Percentiles rank a stretch among this genome's conserved stretches.
Conservation (phyloP, 2,888 invertebrate genomes). For the Lagria hirta region DNA sequence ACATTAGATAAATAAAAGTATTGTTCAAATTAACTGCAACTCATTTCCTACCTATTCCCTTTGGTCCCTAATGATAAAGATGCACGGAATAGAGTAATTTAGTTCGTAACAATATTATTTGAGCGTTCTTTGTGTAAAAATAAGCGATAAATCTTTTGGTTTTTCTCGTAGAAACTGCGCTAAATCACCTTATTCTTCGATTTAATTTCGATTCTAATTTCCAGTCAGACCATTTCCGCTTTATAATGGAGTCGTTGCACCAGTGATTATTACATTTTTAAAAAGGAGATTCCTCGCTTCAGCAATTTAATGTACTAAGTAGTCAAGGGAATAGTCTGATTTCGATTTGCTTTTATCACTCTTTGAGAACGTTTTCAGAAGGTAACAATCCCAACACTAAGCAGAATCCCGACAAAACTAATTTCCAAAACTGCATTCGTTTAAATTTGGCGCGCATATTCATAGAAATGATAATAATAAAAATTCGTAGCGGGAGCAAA, state of each 20-base stretch:
- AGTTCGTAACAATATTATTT: too few relatives aligned
- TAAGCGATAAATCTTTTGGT: too few relatives aligned
- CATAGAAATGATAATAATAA: slow-evolving; percentile 26
- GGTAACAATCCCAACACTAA: neutral
- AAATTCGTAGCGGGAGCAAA: slow-evolving; percentile 26
- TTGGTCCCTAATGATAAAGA: too few relatives aligned
- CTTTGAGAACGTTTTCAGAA: too few relatives aligned
- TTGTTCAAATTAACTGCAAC: too few relatives aligned
- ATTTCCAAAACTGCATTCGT: slow-evolving; percentile 5
- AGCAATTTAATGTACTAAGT: neutral
- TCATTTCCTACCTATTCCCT: too few relatives aligned
- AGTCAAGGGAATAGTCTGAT: neutral
- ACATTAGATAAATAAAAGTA: too few relatives aligned
- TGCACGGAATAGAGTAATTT: too few relatives aligned
- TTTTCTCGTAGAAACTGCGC: slow-evolving; percentile 11
- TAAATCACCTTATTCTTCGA: slow-evolving; percentile 24
- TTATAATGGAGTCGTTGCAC: slow-evolving; percentile 31
- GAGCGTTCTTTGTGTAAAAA: too few relatives aligned
- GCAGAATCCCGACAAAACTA: slow-evolving; percentile 4
- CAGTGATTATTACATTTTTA: slow-evolving; percentile 14
- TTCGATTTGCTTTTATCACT: slow-evolving; percentile 3
- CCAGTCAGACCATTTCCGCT: slow-evolving; percentile 35
- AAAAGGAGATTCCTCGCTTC: slow-evolving; percentile 1
- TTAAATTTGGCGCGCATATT: slow-evolving; percentile 25
- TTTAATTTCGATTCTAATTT: slow-evolving; percentile 36